Conservation (phyloP, 2,113 vertebrate genomes). For the Cygnus atratus region DNA sequence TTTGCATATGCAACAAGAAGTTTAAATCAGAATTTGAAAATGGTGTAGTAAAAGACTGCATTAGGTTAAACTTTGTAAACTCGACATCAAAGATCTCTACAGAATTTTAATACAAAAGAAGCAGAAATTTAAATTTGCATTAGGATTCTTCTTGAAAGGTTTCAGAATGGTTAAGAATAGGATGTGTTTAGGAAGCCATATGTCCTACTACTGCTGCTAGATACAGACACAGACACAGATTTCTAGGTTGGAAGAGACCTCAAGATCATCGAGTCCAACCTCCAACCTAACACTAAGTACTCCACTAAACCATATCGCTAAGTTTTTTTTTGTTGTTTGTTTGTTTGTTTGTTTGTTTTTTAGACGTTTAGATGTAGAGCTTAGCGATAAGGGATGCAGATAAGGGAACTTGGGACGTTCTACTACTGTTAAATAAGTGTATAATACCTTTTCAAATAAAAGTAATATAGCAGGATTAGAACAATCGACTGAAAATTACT, state of each 20-base stretch:
- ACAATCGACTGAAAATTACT: background rate
- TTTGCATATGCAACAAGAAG: background rate
- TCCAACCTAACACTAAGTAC: too few relatives aligned
- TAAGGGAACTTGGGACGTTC: background rate
- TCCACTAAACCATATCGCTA: too few relatives aligned
- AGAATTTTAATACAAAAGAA: background rate
- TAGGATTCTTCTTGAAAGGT: background rate
- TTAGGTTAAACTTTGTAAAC: background rate
- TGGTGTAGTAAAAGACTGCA: background rate
- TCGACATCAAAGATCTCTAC: background rate
- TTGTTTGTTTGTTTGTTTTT: too few relatives aligned
- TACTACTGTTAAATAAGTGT: background rate
- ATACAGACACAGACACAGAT: too few relatives aligned
- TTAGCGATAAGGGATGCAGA: too few relatives aligned
- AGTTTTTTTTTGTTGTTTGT: too few relatives aligned
- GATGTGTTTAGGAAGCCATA: background rate
- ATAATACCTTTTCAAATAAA: background rate
- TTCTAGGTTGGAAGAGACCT: too few relatives aligned
- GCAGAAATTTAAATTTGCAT: background rate
- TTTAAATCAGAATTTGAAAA: background rate
- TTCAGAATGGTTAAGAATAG: background rate
- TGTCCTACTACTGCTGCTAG: background rate
- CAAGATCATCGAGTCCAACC: too few relatives aligned
- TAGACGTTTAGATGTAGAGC: too few relatives aligned
- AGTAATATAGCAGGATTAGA: background rate